Percentiles rank a stretch among this genome's conserved stretches.
phyloP scores from a whole-genome alignment of 2,797 vertebrate genomes.

The Tiaroga cobitis region DNA sequence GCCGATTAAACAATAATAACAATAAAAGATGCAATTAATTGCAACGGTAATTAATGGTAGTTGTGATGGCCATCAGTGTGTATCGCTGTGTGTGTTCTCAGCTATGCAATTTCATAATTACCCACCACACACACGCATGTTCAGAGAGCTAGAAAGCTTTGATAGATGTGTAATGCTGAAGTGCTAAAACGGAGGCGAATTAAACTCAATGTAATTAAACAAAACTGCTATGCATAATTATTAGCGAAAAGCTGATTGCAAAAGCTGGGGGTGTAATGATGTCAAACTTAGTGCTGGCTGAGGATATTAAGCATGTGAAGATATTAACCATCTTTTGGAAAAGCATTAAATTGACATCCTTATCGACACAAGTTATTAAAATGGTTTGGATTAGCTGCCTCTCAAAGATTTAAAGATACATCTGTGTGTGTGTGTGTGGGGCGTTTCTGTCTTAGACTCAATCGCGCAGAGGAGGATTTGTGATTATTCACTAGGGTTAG shows the following conservation, averaged over 20 bases:
- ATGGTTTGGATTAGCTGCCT: constrained; percentile 77
- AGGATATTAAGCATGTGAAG: constrained; percentile 42
- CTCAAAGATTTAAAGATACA: constrained; percentile 66
- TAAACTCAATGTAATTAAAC: constrained; percentile 98
- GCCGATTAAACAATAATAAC: constrained; percentile 88
- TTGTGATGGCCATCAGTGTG: constrained; percentile 87
- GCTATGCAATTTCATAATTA: constrained; percentile 49
- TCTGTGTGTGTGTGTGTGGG: not conserved
- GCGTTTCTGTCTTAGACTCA: constrained; percentile 39
- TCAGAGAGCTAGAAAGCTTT: constrained; percentile 72
- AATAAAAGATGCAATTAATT: constrained; percentile 87
- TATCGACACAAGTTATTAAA: constrained; percentile 76
- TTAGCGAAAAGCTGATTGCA: constrained; percentile 80
- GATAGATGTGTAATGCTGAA: constrained; percentile 92
- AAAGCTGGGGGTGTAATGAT: constrained; percentile 56
- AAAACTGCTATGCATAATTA: constrained; percentile 85
- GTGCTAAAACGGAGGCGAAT: constrained; percentile 93
- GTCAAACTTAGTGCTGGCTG: constrained; percentile 43
- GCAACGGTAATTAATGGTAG: constrained; percentile 78
- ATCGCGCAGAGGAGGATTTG: constrained; percentile 67
- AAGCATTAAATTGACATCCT: constrained; percentile 81
- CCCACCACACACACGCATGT: constrained; percentile 47
- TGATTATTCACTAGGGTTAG: constrained; percentile 78
- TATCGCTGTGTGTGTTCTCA: constrained; percentile 78
- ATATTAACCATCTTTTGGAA: constrained; percentile 70